Conservation (phyloP, 2,888 invertebrate genomes). For the Resseliella maxima region DNA sequence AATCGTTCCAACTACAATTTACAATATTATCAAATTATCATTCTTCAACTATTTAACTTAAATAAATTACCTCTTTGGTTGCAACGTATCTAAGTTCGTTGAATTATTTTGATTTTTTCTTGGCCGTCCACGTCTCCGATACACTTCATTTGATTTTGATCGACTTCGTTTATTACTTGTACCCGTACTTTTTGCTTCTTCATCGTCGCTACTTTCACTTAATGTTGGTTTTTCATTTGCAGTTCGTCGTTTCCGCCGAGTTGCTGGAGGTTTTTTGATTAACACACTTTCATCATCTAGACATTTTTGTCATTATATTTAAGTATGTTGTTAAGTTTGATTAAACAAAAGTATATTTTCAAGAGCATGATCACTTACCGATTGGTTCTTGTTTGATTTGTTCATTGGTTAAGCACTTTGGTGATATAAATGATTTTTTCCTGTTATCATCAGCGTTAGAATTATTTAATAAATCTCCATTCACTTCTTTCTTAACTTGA, state of each 20-base stretch:
- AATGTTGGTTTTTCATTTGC: background rate
- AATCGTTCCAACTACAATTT: background rate
- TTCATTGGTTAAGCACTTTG: slow-evolving; percentile 39
- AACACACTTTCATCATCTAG: background rate
- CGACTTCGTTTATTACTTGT: background rate
- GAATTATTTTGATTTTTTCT: background rate
- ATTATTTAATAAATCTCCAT: background rate
- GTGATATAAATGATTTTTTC: background rate
- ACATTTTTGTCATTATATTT: background rate
- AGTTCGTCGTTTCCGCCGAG: background rate
- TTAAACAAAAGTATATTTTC: too few relatives aligned
- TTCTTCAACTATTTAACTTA: too few relatives aligned
- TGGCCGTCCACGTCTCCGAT: background rate
- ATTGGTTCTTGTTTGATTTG: slow-evolving; percentile 10
- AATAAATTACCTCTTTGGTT: background rate
- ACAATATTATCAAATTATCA: background rate
- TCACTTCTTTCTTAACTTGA: background rate
- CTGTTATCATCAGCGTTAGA: background rate
- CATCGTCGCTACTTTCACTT: background rate
- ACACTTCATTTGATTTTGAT: background rate
- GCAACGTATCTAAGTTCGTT: background rate
- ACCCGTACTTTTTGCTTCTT: background rate
- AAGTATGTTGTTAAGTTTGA: too few relatives aligned
- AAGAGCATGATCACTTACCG: background rate
- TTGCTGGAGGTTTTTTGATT: background rate